Evolutionary conservation across 2,888 invertebrate species (phyloP).

Genomic region (Cerceris rybyensis): DNA sequence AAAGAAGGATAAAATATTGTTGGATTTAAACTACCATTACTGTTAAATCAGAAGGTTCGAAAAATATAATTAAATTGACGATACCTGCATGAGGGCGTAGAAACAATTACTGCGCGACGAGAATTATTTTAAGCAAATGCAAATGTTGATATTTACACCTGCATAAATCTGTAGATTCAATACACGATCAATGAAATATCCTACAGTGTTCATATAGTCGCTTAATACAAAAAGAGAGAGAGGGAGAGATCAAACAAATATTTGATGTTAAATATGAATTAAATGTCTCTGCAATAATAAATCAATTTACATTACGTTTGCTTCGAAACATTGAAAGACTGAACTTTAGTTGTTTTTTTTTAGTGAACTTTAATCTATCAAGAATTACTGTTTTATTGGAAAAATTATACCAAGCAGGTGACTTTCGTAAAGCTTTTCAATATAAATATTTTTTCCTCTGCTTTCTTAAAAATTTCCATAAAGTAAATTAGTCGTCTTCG

Average conservation of each 20-base stretch:
- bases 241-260: conserved; percentile 32
- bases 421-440: no score
- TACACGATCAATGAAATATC: conserved; percentile 24
- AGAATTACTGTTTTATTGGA: no score
- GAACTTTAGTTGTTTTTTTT: no score
- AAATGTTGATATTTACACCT: conserved; percentile 28
- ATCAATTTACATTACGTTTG: background rate
- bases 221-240: conserved; percentile 4
- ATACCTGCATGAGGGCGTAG: background rate
- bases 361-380: no score
- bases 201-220: conserved; percentile 1
- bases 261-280: background rate
- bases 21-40: no score
- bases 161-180: conserved; percentile 1
- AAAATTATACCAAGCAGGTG: no score
- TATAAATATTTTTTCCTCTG: no score
- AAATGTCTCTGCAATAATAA: background rate
- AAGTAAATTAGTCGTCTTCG: no score
- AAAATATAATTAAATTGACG: background rate
- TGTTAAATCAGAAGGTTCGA: no score
- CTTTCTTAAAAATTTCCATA: no score
- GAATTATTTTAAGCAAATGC: conserved; percentile 26
- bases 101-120: conserved; percentile 17
- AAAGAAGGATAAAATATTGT: no score
- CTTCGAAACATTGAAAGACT: no score